Evolutionary conservation across 2,797 vertebrate genomes (phyloP), one percentile per base, ranked within the genome.

Genomic region (Clarias pachynema): DNA sequence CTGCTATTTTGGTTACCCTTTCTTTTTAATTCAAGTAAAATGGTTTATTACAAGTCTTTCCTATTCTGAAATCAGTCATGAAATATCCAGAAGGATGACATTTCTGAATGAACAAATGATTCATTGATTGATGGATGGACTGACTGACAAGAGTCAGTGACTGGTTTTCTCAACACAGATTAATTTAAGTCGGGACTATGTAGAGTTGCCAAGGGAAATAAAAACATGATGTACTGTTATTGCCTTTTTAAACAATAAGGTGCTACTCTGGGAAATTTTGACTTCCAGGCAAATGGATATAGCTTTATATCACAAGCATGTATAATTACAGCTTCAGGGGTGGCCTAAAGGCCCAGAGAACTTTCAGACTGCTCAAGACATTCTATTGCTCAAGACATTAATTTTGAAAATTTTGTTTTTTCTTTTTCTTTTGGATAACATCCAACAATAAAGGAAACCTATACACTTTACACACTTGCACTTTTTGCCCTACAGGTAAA

Each of bases 211-310:
- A 79, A 44, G 59, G 60, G 37, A 63, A 79, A 79, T 79, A 79
- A 79, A 85, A 72, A 85, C 79, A 86, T 90, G 78, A 87, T 85
- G 83, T 89, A 77, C 63, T 78, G 73, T 81, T 75, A 85, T 83
- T 88, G 86, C 60, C 86, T 85, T 84, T 63, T 68, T 87, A 72
- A 90, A 83, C 82, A 86, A 91, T 91, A 91, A 90, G 89, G 57
- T n/a, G 88, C 87, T 85, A 84, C 77, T 80, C 60, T 87, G 87
- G 83, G 82, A 57, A 49, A 85, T 89, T 69, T 89, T 89, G 86
- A 65, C 81, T 92, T 86, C 59, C 24, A 86, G 87, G 75, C 44
- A 86, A 84, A 87, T 87, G 70, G 62, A 90, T 83, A 65, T 56
- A 86, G 86, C 85, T 88, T 81, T 86, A 49, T 66, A 89, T 85